A percentile compares a stretch with the other conserved stretches of the same genome.
phyloP scores from a whole-genome alignment of 2,113 vertebrate genomes.

The Microcebus lehilahytsara region DNA sequence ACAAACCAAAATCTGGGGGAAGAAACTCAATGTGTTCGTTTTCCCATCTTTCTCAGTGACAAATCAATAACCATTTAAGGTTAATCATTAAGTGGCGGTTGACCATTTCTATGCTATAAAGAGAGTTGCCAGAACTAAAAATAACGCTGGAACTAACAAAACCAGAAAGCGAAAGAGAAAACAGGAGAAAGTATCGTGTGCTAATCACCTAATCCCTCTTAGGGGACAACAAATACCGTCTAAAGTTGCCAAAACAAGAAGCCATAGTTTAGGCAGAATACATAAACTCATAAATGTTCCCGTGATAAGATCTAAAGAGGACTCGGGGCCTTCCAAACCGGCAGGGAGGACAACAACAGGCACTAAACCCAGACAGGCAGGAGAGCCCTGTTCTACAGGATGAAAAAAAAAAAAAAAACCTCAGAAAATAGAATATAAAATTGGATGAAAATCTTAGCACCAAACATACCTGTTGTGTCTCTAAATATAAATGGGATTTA shows the following conservation, averaged over 20 bases:
- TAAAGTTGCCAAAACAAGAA: neutral
- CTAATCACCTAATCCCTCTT: rapidly evolving
- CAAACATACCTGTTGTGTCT: neutral
- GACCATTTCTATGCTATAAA: neutral
- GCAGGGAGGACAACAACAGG: neutral
- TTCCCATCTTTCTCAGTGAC: neutral
- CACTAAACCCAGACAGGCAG: neutral
- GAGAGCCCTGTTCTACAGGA: rapidly evolving
- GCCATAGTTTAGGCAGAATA: neutral
- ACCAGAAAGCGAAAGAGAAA: neutral
- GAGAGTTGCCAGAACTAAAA: neutral
- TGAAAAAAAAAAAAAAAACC: rapidly evolving
- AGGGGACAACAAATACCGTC: neutral
- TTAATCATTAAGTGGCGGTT: too few relatives aligned
- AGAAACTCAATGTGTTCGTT: neutral
- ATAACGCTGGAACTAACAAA: neutral
- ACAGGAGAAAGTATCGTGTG: neutral
- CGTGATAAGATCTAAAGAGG: neutral
- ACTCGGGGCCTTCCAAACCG: too few relatives aligned
- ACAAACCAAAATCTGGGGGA: neutral
- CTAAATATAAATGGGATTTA: neutral
- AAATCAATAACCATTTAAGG: neutral
- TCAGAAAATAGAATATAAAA: neutral
- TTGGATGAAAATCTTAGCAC: neutral
- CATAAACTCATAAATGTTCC: neutral